Base-by-base conservation (phyloP, 2,113 vertebrate species). In the Paedocypris sp. region DNA sequence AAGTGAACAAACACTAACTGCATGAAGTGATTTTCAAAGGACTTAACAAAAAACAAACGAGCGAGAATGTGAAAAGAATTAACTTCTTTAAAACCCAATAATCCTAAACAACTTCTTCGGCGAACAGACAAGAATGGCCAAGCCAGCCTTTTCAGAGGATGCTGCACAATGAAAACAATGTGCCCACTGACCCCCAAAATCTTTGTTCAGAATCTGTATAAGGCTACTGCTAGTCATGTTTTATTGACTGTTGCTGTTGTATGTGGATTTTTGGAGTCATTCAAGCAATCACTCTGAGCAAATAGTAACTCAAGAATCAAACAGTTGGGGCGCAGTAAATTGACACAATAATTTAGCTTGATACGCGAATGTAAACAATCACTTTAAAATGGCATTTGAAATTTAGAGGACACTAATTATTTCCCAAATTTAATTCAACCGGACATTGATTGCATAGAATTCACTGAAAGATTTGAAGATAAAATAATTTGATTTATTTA, bases 131-230 rank as follows among this genome's bases (percentile, higher is more conserved):
- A 67, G 60, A 64, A 51, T 25, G 58, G 76, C 78, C 74, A 75
- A 77, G 80, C 79, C 77, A 74, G 79, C 13, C 69, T 78, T 76
- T 80, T 76, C 78, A 71, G 75, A 58, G 66, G 62, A 71, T 68
- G 67, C 65, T 63, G 64, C 75, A 76, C 71, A 79, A 79, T 75
- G 68, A 60, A 68, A 57, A 81, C 76, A 82, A 79, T 76, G 74
- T 76, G 78, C 54, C 69, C 43, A 65, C 51, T 79, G 82, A 82
- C 79, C 83, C 78, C 66, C 28, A 35, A 80, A 80, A 71, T 64
- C 66, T 57, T 66, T 76, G 73, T 78, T 80, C 74, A 70, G 70
- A 73, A 71, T 23, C 53, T n/a, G n/a, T 69, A 64, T 69, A 64
- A 64, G 45, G 69, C 66, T 67, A 74, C 73, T 62, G 41, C 61